These are phyloP conservation scores for Dolichotis patagonum DNA, from an alignment of 2,113 vertebrate species.

Conservation along the genomic window DNA sequence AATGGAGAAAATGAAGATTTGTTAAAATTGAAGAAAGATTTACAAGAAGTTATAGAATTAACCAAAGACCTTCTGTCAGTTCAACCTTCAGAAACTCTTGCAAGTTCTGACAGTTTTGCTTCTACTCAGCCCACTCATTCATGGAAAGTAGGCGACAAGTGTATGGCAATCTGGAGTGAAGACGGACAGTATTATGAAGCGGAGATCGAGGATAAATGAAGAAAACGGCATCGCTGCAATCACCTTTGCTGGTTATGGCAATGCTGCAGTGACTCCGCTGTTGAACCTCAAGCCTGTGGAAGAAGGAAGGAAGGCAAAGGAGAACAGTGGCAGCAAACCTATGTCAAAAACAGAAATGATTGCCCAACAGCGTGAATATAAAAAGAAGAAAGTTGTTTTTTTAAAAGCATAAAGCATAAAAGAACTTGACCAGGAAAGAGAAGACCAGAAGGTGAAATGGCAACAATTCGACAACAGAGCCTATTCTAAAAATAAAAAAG, in stretches of 20 bases:
- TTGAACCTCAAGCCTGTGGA: slow-evolving; percentile 94
- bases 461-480: slow-evolving; percentile 99
- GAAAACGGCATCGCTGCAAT: slow-evolving; percentile 96
- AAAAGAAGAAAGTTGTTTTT: slow-evolving; percentile 99
- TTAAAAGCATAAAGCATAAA: slow-evolving; percentile 98
- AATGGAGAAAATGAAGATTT: slow-evolving; percentile 98
- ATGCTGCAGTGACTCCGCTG: slow-evolving; percentile 96
- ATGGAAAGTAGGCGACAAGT: slow-evolving; percentile 97
- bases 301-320: slow-evolving; percentile 92
- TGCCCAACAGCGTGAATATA: slow-evolving; percentile 97
- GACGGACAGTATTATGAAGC: slow-evolving; percentile 99
- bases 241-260: slow-evolving; percentile 96
- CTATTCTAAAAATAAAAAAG: slow-evolving; percentile 99
- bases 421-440: slow-evolving; percentile 97
- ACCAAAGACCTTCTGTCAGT: slow-evolving; percentile 97
- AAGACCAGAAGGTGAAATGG: slow-evolving; percentile 99
- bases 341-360: slow-evolving; percentile 99
- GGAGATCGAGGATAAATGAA: slow-evolving; percentile 98
- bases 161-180: slow-evolving; percentile 96
- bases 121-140: slow-evolving; percentile 88
- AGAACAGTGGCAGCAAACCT: slow-evolving; percentile 92
- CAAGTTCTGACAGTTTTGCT: slow-evolving; percentile 90
- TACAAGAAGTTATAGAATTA: slow-evolving; percentile 99
- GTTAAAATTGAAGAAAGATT: slow-evolving; percentile 96
- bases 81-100: slow-evolving; percentile 90